Evolutionary conservation across 2,888 invertebrate genomes (phyloP).

Genomic region (Drosophila cracens): DNA sequence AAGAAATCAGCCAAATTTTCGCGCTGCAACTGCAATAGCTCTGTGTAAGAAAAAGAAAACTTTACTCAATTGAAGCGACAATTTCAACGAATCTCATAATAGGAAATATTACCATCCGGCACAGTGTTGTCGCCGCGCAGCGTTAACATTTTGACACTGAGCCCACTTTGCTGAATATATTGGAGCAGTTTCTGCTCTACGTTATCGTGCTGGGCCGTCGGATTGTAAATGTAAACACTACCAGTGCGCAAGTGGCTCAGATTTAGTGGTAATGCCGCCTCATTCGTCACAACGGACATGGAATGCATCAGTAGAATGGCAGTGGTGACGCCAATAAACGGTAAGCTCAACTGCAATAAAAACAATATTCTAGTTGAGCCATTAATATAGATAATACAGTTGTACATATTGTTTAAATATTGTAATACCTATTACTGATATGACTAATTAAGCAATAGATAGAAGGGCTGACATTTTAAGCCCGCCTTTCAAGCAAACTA

Average conservation of each 20-base stretch:
- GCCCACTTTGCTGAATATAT: slow-evolving; percentile 67
- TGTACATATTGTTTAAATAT: neutral
- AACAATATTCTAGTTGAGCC: neutral
- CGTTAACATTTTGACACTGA: slow-evolving; percentile 54
- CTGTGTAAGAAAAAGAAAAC: slow-evolving; percentile 49
- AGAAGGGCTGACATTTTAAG: neutral
- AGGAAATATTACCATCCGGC: slow-evolving; percentile 16
- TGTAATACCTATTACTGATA: neutral
- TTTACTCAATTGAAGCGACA: slow-evolving; percentile 1
- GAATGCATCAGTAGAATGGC: slow-evolving; percentile 78
- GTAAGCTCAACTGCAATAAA: slow-evolving; percentile 67
- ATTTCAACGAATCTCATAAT: neutral
- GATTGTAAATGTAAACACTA: slow-evolving; percentile 69
- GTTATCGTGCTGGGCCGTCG: slow-evolving; percentile 39
- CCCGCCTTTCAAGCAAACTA: neutral
- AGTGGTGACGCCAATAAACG: slow-evolving; percentile 64
- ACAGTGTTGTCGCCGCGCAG: slow-evolving; percentile 39
- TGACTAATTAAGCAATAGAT: neutral
- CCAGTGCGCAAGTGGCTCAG: slow-evolving; percentile 72
- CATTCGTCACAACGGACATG: slow-evolving; percentile 65
- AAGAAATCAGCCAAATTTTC: slow-evolving; percentile 81
- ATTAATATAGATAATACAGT: neutral
- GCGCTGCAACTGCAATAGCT: slow-evolving; percentile 73
- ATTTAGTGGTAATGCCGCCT: slow-evolving; percentile 69
- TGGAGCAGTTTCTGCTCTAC: slow-evolving; percentile 63